Evolutionary conservation across 2,797 vertebrate species (phyloP), one percentile per base, ranked within the genome.

Genomic region (Urophycis tenuis): DNA sequence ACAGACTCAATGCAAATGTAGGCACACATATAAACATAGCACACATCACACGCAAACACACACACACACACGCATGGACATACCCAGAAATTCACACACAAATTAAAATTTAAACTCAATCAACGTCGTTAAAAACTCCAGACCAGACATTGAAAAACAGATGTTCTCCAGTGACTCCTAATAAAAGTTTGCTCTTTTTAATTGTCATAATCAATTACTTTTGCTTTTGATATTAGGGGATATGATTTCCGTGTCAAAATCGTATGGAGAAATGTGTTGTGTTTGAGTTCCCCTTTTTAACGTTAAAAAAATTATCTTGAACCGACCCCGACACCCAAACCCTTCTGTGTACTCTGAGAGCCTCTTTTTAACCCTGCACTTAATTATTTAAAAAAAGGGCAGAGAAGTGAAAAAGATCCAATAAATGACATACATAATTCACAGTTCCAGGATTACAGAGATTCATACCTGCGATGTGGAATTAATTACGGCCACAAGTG

Each of bases 401-500:
- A 85, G 73, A 84, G 39, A 70, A 84, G 81, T 80, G 49, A 74
- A 83, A 88, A 90, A 91, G 90, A 93, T 89, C 86, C 91, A 89
- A 93, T 91, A 91, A 89, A 90, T 89, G 84, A 88, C 81, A 91
- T 92, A 80, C 87, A 93, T 92, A 91, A 93, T 92, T 92, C 89
- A 92, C 87, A 89, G 85, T 90, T 88, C 77, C 81, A 82, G 89
- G 90, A 92, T 92, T 92, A 90, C 85, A 91, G 82, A 88, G 86
- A 85, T 91, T 91, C 86, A 89, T 86, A 88, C 87, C 86, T 87
- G 86, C 86, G 88, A 88, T 77, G 75, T 81, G 86, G 89, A 92
- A 93, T 92, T 90, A 85, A 90, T 92, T 92, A 90, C 88, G 81
- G 82, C 87, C 85, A 83, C 82, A 83, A 85, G 36, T 83, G 83